Conservation (phyloP, 2,113 vertebrate species). For the Abramis brama region DNA sequence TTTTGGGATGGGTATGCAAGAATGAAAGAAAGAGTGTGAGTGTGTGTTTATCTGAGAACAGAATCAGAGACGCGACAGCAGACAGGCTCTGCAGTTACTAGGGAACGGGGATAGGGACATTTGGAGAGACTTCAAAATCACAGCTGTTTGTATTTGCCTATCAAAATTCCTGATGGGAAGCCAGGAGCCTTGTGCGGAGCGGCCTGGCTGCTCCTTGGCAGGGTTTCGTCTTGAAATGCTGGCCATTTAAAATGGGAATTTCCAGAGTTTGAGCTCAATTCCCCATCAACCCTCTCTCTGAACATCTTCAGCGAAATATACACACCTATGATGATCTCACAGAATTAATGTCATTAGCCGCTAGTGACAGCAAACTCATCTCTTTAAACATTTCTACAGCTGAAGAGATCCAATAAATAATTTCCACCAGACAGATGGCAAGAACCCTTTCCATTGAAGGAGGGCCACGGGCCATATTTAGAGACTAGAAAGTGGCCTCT, state of each 20-base stretch:
- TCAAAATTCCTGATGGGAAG: constrained; percentile 61
- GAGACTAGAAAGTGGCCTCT: not conserved
- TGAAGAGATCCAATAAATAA: not conserved
- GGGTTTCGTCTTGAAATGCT: not conserved
- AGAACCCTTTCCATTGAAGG: not conserved
- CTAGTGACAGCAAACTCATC: not conserved
- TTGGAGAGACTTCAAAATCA: constrained; percentile 32
- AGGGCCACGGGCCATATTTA: not conserved
- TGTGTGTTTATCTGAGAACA: not conserved
- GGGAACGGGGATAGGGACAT: constrained; percentile 1
- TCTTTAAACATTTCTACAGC: not conserved
- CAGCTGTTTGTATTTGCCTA: constrained; percentile 67
- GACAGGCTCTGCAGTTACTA: constrained; percentile 12
- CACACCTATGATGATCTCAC: not conserved
- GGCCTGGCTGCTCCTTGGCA: constrained; percentile 28
- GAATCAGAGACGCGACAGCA: constrained; percentile 5
- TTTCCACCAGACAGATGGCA: not conserved
- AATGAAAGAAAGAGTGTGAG: not conserved
- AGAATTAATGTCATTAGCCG: not conserved
- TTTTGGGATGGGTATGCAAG: not conserved
- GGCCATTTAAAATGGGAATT: constrained; percentile 26
- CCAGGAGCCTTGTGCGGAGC: constrained; percentile 52
- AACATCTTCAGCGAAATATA: not conserved
- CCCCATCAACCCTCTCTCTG: not conserved
- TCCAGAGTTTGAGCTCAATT: not conserved